Conservation (phyloP, 2,797 vertebrate genomes). For the Pangasius djambal region DNA sequence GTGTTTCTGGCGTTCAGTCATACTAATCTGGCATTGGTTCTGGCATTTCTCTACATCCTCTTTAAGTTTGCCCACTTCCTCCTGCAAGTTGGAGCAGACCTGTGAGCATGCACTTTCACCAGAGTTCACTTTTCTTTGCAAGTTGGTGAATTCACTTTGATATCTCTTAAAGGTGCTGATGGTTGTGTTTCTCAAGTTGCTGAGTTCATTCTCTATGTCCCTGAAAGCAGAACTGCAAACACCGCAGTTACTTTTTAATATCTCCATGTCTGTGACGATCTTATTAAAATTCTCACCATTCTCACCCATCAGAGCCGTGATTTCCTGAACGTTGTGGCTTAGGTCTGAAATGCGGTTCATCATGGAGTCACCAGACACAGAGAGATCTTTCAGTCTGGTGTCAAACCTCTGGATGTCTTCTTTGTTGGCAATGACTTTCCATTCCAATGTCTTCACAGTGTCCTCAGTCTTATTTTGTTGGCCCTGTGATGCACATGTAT, state of each 20-base stretch:
- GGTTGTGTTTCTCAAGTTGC: slow-evolving; percentile 72
- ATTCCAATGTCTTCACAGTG: slow-evolving; percentile 78
- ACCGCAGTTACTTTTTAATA: slow-evolving; percentile 71
- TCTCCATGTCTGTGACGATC: slow-evolving; percentile 73
- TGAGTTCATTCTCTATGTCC: slow-evolving; percentile 69
- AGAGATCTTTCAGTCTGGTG: slow-evolving; percentile 76
- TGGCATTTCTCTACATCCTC: slow-evolving; percentile 76
- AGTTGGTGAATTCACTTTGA: slow-evolving; percentile 67
- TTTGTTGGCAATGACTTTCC: slow-evolving; percentile 76
- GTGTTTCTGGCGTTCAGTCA: slow-evolving; percentile 68
- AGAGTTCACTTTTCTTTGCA: slow-evolving; percentile 66
- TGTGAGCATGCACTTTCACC: slow-evolving; percentile 74
- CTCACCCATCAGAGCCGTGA: slow-evolving; percentile 70
- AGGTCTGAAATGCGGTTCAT: slow-evolving; percentile 70
- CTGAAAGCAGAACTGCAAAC: slow-evolving; percentile 69
- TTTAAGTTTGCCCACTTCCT: slow-evolving; percentile 75
- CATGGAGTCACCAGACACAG: slow-evolving; percentile 74
- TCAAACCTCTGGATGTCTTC: slow-evolving; percentile 76
- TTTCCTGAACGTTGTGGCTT: slow-evolving; percentile 67
- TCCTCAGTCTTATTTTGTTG: slow-evolving; percentile 64
- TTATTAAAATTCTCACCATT: slow-evolving; percentile 74
- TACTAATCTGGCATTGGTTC: slow-evolving; percentile 62
- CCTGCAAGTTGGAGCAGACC: slow-evolving; percentile 78
- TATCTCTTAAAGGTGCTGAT: slow-evolving; percentile 64
- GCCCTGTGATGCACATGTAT: slow-evolving; percentile 71